phyloP scores from a whole-genome alignment of 2,888 invertebrate genomes.

The Adineta ricciae region DNA sequence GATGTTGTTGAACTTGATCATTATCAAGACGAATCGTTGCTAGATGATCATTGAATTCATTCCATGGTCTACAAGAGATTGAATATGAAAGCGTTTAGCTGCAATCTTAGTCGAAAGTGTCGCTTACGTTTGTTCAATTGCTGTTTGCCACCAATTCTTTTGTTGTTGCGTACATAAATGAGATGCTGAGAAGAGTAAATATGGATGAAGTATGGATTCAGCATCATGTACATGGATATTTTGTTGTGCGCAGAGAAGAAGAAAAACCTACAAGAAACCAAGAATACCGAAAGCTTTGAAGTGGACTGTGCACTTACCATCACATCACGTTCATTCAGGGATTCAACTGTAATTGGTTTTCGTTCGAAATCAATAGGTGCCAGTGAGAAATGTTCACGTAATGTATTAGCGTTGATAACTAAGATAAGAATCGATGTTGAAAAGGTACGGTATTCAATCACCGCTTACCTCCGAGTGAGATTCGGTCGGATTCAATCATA shows the following conservation, averaged over 20 bases:
- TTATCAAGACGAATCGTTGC: not conserved
- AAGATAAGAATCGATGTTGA: not conserved
- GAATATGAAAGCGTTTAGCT: not conserved
- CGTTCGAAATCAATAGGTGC: not conserved
- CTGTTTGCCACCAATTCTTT: slow-evolving; percentile 1
- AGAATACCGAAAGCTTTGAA: no score
- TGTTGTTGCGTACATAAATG: slow-evolving; percentile 9
- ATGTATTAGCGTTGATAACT: not conserved
- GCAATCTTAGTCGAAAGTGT: no score
- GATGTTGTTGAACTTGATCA: not conserved
- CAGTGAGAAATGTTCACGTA: not conserved
- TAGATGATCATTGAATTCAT: not conserved
- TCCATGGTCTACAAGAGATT: not conserved
- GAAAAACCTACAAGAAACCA: not conserved
- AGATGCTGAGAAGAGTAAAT: not conserved
- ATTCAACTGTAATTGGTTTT: not conserved
- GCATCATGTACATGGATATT: not conserved
- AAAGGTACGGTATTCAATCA: not conserved
- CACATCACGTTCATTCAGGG: not conserved
- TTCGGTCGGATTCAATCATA: not conserved
- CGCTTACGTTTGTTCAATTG: not conserved
- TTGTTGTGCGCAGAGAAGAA: not conserved
- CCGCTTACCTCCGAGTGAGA: not conserved
- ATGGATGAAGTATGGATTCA: not conserved
- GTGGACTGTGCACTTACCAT: not conserved